Base-by-base conservation (phyloP, 2,888 invertebrate species). In the Troides aeacus region DNA sequence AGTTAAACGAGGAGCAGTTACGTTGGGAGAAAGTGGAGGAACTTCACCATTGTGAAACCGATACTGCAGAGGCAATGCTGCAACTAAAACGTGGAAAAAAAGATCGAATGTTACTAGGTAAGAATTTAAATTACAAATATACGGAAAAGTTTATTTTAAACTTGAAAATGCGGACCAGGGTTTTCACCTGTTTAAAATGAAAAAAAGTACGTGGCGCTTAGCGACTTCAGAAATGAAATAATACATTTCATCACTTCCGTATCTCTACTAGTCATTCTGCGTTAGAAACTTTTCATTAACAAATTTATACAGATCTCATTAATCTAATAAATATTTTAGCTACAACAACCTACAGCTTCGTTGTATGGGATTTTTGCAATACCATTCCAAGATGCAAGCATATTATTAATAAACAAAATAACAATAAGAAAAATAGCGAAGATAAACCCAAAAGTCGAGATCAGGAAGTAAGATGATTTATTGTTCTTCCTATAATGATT, bases 11-110 rank as follows among this genome's bases (percentile, higher is more conserved):
- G 18, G 92, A 90, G 21, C 87, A 93, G 30, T 83, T 83, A n/a
- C 82, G 81, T 68, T 97, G 97, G 97, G 87, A 90, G 18, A 93
- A 94, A 71, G 85, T 93, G 4, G 88, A 93, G 70, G 94, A 95
- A 67, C 85, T 97, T 56, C 93, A 94, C 0, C 94, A 96, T 68
- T 93, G 94, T 57, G 94, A 94, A 75, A 96, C 95, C 23, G 97
- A 97, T 71, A 94, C 95, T 0, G 95, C 94, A 24, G 97, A 97
- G 82, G 94, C 95, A 62, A 92, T 97, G 83, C 89, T 97, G 61
- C 97, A 97, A 82, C 86, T 99, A 67, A 97, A 97, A 80, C 87
- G 98, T 59, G 97, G 97, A 73, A 95, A 95, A 77, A 94, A 97
- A 66, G 97, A 98, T 82, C 94, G 94, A 53, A 95, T 95, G 90